Evolutionary conservation across 2,797 vertebrate genomes (phyloP).

Genomic region (Poecilia picta): DNA sequence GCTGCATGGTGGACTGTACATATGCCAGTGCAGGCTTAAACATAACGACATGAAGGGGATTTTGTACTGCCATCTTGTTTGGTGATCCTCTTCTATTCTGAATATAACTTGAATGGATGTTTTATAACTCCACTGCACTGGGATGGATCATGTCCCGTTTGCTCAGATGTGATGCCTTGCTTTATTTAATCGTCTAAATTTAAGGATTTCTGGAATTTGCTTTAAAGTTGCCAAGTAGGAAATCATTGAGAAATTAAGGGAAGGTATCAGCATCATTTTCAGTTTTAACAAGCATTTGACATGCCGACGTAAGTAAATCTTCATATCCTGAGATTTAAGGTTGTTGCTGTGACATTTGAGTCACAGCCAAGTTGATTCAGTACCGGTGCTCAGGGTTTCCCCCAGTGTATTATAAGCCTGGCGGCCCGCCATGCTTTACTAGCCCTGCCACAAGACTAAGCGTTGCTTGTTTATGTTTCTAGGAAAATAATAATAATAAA

Average conservation of each 20-base stretch:
- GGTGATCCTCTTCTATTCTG: neutral
- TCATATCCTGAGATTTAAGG: neutral
- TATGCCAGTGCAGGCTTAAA: neutral
- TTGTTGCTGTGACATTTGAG: neutral
- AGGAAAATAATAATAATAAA: too few species aligned
- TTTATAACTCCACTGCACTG: neutral
- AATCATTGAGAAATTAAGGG: neutral
- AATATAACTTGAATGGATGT: neutral
- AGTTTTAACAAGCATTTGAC: neutral
- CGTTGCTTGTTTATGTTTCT: too few species aligned
- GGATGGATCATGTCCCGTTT: neutral
- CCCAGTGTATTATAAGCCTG: too few species aligned
- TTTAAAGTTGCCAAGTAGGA: neutral
- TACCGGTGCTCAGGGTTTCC: too few species aligned
- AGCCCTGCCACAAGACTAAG: too few species aligned
- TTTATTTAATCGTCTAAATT: neutral
- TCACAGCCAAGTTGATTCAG: neutral
- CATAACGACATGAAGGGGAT: neutral
- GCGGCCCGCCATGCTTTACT: too few species aligned
- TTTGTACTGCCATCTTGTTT: neutral
- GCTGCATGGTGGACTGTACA: neutral
- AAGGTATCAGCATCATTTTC: neutral
- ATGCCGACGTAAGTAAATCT: neutral
- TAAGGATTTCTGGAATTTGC: neutral
- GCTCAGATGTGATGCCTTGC: neutral